Conservation (phyloP, 2,797 vertebrate genomes). For the Simalia tracyae region DNA sequence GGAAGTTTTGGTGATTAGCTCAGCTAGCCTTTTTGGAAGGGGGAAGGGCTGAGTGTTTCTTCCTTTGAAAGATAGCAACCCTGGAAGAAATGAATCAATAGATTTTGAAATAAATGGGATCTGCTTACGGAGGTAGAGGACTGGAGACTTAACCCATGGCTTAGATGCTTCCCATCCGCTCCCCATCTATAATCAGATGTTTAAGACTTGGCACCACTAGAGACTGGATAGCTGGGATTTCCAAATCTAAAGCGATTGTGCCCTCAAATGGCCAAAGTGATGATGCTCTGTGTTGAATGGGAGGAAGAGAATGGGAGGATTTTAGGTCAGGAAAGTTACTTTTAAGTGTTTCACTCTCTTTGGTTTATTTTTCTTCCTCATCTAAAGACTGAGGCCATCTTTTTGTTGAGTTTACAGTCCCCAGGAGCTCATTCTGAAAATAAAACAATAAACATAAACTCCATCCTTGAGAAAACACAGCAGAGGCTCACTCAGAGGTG, state of each 20-base stretch:
- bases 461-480: not conserved
- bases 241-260: constrained; percentile 58
- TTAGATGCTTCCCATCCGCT: not conserved
- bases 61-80: not conserved
- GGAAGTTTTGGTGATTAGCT: not conserved
- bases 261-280: constrained; percentile 55
- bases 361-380: constrained; percentile 38
- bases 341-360: not conserved
- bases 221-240: not conserved
- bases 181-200: not conserved
- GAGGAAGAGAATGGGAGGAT: not conserved
- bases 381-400: constrained; percentile 8
- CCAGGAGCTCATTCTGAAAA: not conserved
- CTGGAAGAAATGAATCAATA: not conserved
- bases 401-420: not conserved
- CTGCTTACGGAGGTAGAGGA: not conserved
- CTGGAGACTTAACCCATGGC: not conserved
- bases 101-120: not conserved
- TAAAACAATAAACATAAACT: not conserved
- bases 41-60: not conserved
- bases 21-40: too few species aligned
- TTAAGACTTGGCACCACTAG: not conserved
- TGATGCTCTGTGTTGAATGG: constrained; percentile 3
- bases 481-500: fast-evolving
- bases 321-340: constrained; percentile 24